phyloP scores from a whole-genome alignment of 1,140 invertebrate species.

The Cryptotermes secundus region DNA sequence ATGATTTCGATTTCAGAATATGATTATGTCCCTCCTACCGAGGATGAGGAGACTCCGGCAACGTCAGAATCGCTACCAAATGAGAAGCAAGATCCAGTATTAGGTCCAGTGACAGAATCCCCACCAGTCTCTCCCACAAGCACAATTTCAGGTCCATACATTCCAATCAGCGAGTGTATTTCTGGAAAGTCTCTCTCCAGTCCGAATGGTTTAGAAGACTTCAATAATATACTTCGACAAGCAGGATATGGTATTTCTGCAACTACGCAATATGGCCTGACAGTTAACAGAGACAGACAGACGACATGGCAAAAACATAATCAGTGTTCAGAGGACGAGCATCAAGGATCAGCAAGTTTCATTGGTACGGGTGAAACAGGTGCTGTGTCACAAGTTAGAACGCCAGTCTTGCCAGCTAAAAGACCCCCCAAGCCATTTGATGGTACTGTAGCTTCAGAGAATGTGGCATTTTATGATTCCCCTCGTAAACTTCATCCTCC shows the following conservation, averaged over 20 bases:
- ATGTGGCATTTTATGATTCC: conserved; percentile 53
- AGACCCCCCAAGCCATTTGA: not conserved
- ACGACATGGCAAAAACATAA: not conserved
- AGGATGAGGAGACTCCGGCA: conserved; percentile 25
- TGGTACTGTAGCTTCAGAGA: conserved; percentile 28
- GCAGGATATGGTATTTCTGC: conserved; percentile 11
- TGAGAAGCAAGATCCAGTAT: not conserved
- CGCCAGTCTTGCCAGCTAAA: not conserved
- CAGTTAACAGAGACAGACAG: not conserved
- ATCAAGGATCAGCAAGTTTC: not conserved
- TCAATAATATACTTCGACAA: conserved; percentile 31
- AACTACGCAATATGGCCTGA: conserved; percentile 23
- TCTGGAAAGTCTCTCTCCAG: conserved; percentile 66
- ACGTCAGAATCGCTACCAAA: not conserved
- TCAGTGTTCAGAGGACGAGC: not conserved
- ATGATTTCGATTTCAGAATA: conserved; percentile 36
- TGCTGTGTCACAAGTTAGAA: not conserved
- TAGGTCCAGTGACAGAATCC: conserved; percentile 50
- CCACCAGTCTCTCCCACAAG: conserved; percentile 59
- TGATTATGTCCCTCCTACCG: conserved; percentile 33
- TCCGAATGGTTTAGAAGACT: conserved; percentile 33
- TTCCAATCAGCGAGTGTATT: conserved; percentile 85
- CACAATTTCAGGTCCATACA: conserved; percentile 69
- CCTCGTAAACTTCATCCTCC: conserved; percentile 48
- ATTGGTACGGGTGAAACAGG: not conserved